Evolutionary conservation across 2,113 vertebrate species (phyloP), one percentile per base, ranked within the genome.

Genomic region (Equus przewalskii): DNA sequence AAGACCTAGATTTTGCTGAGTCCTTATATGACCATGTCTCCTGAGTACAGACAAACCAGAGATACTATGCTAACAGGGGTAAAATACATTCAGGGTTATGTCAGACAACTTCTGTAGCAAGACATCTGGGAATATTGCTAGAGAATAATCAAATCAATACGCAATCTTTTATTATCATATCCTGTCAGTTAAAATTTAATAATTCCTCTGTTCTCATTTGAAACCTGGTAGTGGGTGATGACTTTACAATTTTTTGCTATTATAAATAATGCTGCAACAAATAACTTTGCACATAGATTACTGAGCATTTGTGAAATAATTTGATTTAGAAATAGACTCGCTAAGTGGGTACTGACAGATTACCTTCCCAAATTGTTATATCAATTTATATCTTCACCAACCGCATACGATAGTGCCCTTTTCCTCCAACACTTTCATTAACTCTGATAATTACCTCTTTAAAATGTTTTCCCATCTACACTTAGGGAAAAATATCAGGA

Each of bases 181-280:
- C 21, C 14, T 62, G 12, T 65, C 62, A 46, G 79, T n/a, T 79
- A 78, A 79, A 96, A 96, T 69, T 41, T 84, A 89, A 30, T 44
- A 51, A 84, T 79, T 72, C 54, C 49, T 87, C 46, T 49, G 7
- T 88, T 92, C 58, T 94, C 44, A 58, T 90, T 44, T 56, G 51
- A 84, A 93, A 70, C 28, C 54, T 33, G 49, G 67, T 44, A 92
- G 33, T 58, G 62, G 62, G 62, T 67, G n/a, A 54, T 76, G 51
- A 89, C 51, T 80, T 81, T 60, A 93, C 70, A 44, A 49, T 60
- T 83, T 89, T 92, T 84, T 79, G 36, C 44, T 85, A n/a, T 12
- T 51, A 89, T 70, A 69, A 78, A 79, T 14, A 85, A 80, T 54
- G 33, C 41, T 64, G 26, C n/a, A 81, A 58, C 16, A 19, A 49